These are phyloP conservation scores for Heliconius aoede DNA, from an alignment of 2,888 invertebrate genomes.

Conservation along the genomic window DNA sequence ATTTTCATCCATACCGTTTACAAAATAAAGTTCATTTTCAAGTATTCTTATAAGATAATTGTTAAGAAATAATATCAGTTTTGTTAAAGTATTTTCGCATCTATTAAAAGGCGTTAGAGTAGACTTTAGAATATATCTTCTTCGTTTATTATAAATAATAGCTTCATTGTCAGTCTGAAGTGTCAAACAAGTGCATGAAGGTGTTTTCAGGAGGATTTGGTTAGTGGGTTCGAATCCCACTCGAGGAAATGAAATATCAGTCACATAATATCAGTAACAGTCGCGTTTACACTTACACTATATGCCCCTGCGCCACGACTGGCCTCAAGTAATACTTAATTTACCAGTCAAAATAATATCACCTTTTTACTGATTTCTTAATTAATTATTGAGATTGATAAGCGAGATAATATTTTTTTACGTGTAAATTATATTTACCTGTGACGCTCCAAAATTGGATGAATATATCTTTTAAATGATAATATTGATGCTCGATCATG, in stretches of 20 bases:
- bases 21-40: neutral
- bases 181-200: conserved; percentile 29
- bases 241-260: too few relatives aligned
- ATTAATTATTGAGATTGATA: neutral
- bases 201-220: conserved; percentile 23
- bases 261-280: too few relatives aligned
- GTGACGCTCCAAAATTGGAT: neutral
- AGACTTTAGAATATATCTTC: conserved; percentile 13
- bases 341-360: neutral
- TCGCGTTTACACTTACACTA: too few relatives aligned
- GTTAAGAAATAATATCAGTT: neutral
- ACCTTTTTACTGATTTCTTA: neutral
- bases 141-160: conserved; percentile 34
- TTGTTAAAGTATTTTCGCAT: neutral
- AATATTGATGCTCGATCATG: conserved; percentile 10
- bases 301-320: too few relatives aligned
- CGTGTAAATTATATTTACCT: neutral
- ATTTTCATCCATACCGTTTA: conserved; percentile 20
- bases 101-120: neutral
- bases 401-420: conserved; percentile 6
- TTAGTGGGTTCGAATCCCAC: too few relatives aligned
- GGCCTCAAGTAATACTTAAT: too few relatives aligned
- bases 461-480: neutral
- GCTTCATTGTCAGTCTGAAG: conserved; percentile 33
- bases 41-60: conserved; percentile 4